phyloP scores from a whole-genome alignment of 2,113 vertebrate species.

The Dipodomys stephensi region DNA sequence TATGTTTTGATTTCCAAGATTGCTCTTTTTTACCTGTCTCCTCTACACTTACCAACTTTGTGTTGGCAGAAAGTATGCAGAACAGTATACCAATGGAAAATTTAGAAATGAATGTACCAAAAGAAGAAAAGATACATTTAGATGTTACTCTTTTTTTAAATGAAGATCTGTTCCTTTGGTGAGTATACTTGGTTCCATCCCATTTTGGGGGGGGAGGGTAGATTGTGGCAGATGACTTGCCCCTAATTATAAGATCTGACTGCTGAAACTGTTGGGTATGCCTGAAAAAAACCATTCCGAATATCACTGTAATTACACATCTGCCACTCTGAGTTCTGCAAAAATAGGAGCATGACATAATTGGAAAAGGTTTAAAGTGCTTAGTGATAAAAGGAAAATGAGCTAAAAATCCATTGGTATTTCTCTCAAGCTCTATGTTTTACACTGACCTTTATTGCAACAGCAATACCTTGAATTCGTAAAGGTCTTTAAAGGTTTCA shows the following conservation, averaged over 20 bases:
- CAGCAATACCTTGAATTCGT: conserved; percentile 22
- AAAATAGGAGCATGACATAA: conserved; percentile 61
- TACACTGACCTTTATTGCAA: neutral
- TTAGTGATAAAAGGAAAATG: conserved; percentile 53
- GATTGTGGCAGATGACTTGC: neutral
- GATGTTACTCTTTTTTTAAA: neutral
- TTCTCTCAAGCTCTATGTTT: conserved; percentile 26
- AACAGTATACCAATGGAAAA: neutral
- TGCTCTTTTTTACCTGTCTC: neutral
- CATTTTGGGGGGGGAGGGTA: neutral
- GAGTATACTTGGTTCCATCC: conserved; percentile 7
- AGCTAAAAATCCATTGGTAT: conserved; percentile 15
- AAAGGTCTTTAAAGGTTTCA: conserved; percentile 30
- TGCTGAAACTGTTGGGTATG: conserved; percentile 67
- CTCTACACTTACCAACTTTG: neutral
- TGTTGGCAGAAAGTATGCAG: neutral
- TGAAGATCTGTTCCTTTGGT: neutral
- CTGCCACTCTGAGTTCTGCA: conserved; percentile 58
- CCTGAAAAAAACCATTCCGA: conserved; percentile 59
- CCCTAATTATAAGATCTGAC: conserved; percentile 58
- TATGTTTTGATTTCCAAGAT: neutral
- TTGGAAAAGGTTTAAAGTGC: conserved; percentile 30
- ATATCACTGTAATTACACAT: conserved; percentile 76
- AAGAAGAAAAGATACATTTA: neutral
- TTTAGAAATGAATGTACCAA: neutral